Evolutionary conservation across 2,797 vertebrate species (phyloP).

Genomic region (Salmo trutta): DNA sequence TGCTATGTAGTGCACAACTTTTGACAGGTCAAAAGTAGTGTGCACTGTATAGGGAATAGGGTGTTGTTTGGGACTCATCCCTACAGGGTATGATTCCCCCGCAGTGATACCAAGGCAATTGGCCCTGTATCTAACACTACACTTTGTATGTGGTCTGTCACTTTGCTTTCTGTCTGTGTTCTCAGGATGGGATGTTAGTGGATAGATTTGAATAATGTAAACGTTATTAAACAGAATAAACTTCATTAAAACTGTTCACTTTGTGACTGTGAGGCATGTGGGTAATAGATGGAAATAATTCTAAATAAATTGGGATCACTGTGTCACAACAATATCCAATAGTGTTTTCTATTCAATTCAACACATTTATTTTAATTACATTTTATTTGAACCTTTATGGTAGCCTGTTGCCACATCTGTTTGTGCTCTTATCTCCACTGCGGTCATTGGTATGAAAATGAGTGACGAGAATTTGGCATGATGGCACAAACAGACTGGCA

Average conservation of each 20-base stretch:
- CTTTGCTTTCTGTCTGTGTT: neutral
- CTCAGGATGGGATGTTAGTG: neutral
- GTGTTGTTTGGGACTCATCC: neutral
- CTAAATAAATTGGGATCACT: neutral
- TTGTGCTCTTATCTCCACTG: no score
- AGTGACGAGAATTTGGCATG: neutral
- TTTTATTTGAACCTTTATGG: neutral
- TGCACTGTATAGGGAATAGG: neutral
- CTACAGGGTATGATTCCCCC: constrained; percentile 31
- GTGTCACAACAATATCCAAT: neutral
- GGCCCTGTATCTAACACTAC: neutral
- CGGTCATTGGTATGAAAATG: neutral
- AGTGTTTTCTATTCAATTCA: neutral
- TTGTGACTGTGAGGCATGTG: neutral
- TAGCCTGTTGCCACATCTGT: no score
- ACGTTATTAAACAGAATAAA: neutral
- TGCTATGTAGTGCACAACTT: neutral
- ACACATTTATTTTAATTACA: neutral
- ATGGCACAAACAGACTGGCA: neutral
- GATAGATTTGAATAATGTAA: neutral
- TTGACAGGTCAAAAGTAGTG: neutral
- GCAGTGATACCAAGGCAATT: neutral
- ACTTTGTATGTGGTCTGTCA: neutral
- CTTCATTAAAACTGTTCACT: neutral
- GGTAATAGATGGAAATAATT: constrained; percentile 3